Evolutionary conservation across 2,888 invertebrate genomes (phyloP), one percentile per base, ranked within the genome.

Genomic region (Heteromurus nitidus): DNA sequence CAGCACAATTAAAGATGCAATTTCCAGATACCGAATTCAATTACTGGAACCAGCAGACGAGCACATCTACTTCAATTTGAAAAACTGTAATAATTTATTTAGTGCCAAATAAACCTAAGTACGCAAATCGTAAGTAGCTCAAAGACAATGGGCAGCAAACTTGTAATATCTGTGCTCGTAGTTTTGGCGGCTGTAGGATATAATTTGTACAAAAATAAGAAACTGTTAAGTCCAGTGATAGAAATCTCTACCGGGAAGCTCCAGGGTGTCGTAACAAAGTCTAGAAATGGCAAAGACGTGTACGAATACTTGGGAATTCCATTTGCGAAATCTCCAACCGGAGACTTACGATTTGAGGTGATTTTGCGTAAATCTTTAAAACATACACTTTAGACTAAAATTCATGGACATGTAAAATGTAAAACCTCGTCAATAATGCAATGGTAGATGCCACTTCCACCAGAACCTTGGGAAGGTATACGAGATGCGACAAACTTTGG

Each of bases 381-480:
- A 42, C 7, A 11, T 7, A 42, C 7, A 42, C 13, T 42, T 11
- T 42, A 42, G 13, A 11, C 42, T 42, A 7, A 42, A 7, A 42
- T 42, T 42, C 13, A 13, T 42, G 42, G 13, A 11, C 13, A 7
- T 42, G 42, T 42, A 11, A 13, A 42, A 42, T 7, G 13, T 44
- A n/a, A 24, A 85, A 82, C 80, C 82, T 30, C 85, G 84, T 1
- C 18, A 72, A 18, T 11, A 42, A 11, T 42, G 42, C 42, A 11
- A n/a, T n/a, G n/a, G 13, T 50, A 69, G 70, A 53, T 70, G 20
- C 55, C 75, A 9, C 11, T 53, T 20, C 80, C 75, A 9, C 67
- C 74, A 24, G 76, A 76, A 9, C 55, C 60, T 11, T 87, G 86
- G 86, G 68, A 77, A 24, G 86, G 84, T 13, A 55, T 86, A 16